A percentile compares a stretch with the other conserved stretches of the same genome.
Evolutionary conservation across 2,888 invertebrate genomes (phyloP).

Genomic region (Hypselothyrea guttata): DNA sequence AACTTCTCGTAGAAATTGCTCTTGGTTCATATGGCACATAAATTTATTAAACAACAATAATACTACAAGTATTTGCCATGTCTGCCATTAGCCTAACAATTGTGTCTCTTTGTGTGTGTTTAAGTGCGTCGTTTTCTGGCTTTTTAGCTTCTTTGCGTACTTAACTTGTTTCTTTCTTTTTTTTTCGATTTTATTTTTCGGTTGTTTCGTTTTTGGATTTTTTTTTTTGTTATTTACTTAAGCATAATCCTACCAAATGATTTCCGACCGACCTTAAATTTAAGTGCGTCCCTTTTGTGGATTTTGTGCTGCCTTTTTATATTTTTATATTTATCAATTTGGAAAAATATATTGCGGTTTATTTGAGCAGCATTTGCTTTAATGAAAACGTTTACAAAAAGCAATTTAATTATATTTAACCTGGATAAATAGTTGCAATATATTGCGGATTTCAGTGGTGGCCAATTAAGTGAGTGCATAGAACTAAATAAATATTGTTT

Average conservation of each 20-base stretch:
- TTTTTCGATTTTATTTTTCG: not conserved
- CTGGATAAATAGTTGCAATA: no score
- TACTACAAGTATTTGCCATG: conserved; percentile 34
- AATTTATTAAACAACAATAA: conserved; percentile 63
- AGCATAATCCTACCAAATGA: conserved; percentile 14
- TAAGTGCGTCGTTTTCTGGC: not conserved
- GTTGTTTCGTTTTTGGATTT: not conserved
- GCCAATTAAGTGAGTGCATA: no score
- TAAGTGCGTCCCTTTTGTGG: not conserved
- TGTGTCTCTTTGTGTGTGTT: not conserved
- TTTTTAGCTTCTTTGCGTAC: not conserved
- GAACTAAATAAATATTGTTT: no score
- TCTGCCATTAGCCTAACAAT: conserved; percentile 22
- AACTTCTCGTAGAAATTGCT: conserved; percentile 50
- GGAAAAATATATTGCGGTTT: no score
- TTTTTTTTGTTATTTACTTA: conserved; percentile 8
- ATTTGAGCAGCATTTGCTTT: no score
- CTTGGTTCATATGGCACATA: conserved; percentile 55
- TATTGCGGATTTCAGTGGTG: no score
- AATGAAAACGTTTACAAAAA: no score
- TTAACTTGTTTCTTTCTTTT: not conserved
- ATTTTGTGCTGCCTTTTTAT: not conserved
- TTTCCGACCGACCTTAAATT: conserved; percentile 18
- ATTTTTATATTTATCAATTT: conserved; percentile 8
- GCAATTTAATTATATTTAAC: no score